Evolutionary conservation across 2,113 vertebrate species (phyloP), one percentile per base, ranked within the genome.

Genomic region (Hepsetus odoe): DNA sequence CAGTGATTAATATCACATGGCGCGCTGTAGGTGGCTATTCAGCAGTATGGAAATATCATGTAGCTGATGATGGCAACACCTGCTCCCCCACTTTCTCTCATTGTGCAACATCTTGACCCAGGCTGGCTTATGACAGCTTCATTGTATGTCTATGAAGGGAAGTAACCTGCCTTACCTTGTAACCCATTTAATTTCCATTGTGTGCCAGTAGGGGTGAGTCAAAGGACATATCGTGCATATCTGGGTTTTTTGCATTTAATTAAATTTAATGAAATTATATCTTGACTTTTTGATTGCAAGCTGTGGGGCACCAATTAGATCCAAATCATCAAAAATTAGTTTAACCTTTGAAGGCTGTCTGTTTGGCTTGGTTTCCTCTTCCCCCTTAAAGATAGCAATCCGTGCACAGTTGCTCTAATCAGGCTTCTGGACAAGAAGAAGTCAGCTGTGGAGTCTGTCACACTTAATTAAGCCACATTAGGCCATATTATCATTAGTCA

Each of bases 281-380:
- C 79, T 65, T 56, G 73, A 72, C 72, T 80, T 83, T 82, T 62
- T 79, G 71, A 78, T 77, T 65, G 38, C 62, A 58, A 59, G 69
- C 82, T 77, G 70, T 46, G 76, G 49, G 74, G 65, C 62, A 61
- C 20, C 53, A 68, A 84, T 87, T 79, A 79, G 65, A 85, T 84
- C 79, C n/a, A 71, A 74, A 81, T 84, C 72, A 77, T 40, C 71
- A 79, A 71, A 44, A 76, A 70, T 55, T 76, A 49, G 62, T 65
- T 81, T 75, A 85, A 85, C 73, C 73, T 87, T 79, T 83, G 51
- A 75, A 83, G 62, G 46, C 66, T 74, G 76, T 76, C 65, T 62
- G 81, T 80, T 75, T 77, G 40, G 46, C 78, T 75, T 61, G 59
- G 32, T 58, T 35, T 46, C 11, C 0, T 14, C 33, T 68, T 40